Base-by-base conservation (phyloP, 2,797 vertebrate genomes). In the Diplodus puntazzo region DNA sequence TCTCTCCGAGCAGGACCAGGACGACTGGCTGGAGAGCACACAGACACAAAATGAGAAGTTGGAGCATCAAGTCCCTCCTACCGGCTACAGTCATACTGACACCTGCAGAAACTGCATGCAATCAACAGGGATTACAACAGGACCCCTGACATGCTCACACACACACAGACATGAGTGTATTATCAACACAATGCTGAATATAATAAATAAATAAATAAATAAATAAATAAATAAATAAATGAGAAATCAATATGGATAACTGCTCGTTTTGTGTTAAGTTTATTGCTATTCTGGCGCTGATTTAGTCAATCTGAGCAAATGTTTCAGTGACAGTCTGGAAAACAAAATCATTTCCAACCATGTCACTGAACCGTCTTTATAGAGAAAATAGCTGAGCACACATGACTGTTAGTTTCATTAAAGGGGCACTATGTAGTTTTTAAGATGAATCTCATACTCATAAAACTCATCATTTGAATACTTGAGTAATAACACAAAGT, bases 11-110 rank as follows among this genome's bases (percentile, higher is more conserved):
- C 87, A 90, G 92, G 90, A 94, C 96, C 92, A 89, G 95, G 94
- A 95, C 96, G 96, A 96, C 92, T 94, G 93, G 91, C 89, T 94
- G 89, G 89, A 91, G 89, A 83, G 82, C 73, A 67, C 64, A 77
- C 86, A 87, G 83, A 86, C 87, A 90, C 91, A 78, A 88, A 90
- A 92, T 77, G 92, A 92, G 95, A 95, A 96, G 94, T 95, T 92
- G 95, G 96, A 96, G 96, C 95, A 95, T 96, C 95, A 97, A 97
- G 97, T 97, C 97, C 98, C 97, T 97, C 97, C 98, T 97, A 96
- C 97, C 93, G 96, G 95, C 96, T 95, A 94, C 95, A 96, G 96
- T 95, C 95, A 94, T 93, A 96, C 88, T 90, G 93, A 94, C 92
- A 94, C 93, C 91, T 94, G 91, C 92, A 92, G 79, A 89, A 83